Base-by-base conservation (phyloP, 2,888 invertebrate genomes). In the Mellilla xanthometata region DNA sequence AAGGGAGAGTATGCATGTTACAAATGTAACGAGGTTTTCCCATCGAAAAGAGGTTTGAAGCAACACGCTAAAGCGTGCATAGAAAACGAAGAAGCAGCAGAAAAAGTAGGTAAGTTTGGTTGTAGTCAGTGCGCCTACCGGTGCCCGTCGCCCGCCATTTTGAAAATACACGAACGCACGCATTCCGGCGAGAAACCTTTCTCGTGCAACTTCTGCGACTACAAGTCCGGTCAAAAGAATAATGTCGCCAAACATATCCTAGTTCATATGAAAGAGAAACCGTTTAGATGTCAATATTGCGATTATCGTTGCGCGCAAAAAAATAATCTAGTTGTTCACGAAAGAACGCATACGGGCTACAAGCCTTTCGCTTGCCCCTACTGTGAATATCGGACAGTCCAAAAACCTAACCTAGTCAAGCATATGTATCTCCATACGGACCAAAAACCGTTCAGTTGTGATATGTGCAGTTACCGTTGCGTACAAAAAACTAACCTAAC, bases 401-500 rank as follows among this genome's bases (percentile, higher is more conserved):
- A 90, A 29, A 90, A 90, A 63, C 90, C 90, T 0, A 90, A 90
- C 47, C 61, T 90, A 60, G 90, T 90, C 0, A 90, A 90, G 54
- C 90, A 90, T 34, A 89, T 90, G 90, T 90, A 90, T 30, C 43
- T 90, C 7, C 90, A 90, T 26, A 90, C 90, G 0, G 88, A 90
- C 15, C 85, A 90, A 30, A 90, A 90, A 39, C 90, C 90, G 0
- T 90, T 88, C 38, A 81, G 86, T 7, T 90, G 90, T 46, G 90
- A 90, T 26, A 58, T 85, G 52, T 90, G 90, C 40, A 85, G 70
- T 23, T 90, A 90, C 38, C 65, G 82, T 1, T 90, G 90, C 35
- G 90, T 90, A 0, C 90, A 90, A 39, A 90, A 90, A 55, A 90
- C 90, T 0, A 90, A 90, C 36, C 44, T 90, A 5, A 90, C 87